Conservation (phyloP, 2,113 vertebrate species). For the Nothocercus nigrocapillus region DNA sequence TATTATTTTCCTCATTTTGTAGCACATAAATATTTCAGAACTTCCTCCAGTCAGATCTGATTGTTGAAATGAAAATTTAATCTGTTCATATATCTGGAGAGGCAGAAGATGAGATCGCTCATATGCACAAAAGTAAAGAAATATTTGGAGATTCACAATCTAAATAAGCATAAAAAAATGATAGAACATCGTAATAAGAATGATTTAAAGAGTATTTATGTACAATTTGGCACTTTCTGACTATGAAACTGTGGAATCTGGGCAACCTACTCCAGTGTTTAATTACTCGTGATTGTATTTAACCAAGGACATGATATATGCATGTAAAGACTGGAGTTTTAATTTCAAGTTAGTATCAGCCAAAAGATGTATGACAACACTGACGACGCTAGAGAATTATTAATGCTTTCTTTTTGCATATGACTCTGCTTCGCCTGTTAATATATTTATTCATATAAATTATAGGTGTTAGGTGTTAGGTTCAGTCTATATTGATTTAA, state of each 20-base stretch:
- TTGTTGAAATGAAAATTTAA: neutral
- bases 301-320: neutral
- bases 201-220: neutral
- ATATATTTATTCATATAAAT: neutral
- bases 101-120: neutral
- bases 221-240: neutral
- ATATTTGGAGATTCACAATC: neutral
- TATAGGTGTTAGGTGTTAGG: neutral
- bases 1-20: neutral
- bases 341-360: neutral
- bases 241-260: neutral
- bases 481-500: neutral
- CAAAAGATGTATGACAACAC: neutral
- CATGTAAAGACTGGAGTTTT: neutral
- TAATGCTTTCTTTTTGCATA: neutral
- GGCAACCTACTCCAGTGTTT: neutral
- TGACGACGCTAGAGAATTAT: neutral
- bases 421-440: neutral
- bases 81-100: neutral
- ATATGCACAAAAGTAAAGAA: neutral
- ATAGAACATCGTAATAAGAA: neutral
- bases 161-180: neutral
- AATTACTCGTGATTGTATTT: neutral
- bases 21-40: neutral
- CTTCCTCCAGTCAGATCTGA: neutral